Base-by-base conservation (phyloP, 2,888 invertebrate genomes). In the Notodonta dromedarius region DNA sequence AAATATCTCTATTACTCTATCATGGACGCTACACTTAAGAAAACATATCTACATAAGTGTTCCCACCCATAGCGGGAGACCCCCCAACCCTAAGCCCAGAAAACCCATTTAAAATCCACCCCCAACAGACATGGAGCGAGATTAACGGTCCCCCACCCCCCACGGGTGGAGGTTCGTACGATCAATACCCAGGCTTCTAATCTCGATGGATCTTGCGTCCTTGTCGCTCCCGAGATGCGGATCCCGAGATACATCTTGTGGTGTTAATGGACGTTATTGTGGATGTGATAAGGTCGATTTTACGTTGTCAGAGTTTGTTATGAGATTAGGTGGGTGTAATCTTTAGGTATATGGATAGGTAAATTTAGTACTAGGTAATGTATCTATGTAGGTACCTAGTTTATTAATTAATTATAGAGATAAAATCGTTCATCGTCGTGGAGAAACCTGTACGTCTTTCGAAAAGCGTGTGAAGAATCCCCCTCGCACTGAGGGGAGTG, bases 151-250 rank as follows among this genome's bases (percentile, higher is more conserved):
- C 80, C 76, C 58, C 69, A 62, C 72, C 75, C 53, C 65, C 61
- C 71, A 54, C 59, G 68, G 67, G 71, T 63, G 71, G 71, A 57
- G 66, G 69, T 60, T 74, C 63, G 70, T 66, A 59, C 84, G 85
- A 86, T 86, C 86, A 85, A 86, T 86, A 86, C 84, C 65, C 73
- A 74, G 74, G 83, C 86, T 84, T 90, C 90, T 91, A 91, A 91
- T 91, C 91, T 92, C 87, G 64, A 73, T 69, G 65, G 75, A 85
- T 88, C 85, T 87, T 87, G 85, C 89, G 86, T 91, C 91, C 89
- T 88, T 91, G 83, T 91, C 90, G 72, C 86, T 75, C 90, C 59
- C 61, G 83, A 85, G 84, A 87, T 86, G 86, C 77, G 79, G 80
- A 82, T 79, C 76, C 77, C 78, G 77, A 35, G 52, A 62, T 55